A percentile compares a stretch with the other conserved stretches of the same genome.
phyloP scores from a whole-genome alignment of 2,113 vertebrate genomes.

The Limnothrissa miodon region DNA sequence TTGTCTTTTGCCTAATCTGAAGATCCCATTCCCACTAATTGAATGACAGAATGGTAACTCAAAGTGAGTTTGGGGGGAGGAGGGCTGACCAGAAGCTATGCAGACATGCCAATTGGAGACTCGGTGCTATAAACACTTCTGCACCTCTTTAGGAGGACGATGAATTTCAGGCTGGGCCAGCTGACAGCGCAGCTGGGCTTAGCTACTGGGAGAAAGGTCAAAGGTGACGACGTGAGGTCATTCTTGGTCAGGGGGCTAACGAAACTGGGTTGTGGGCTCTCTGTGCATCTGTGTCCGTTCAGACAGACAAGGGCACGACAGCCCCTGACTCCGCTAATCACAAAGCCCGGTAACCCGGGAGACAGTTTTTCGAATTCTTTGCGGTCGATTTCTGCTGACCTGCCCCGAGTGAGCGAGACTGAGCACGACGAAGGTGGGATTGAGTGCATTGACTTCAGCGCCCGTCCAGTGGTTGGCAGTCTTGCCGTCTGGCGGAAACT shows the following conservation, averaged over 20 bases:
- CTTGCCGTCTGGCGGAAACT: neutral
- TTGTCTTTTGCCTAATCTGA: conserved; percentile 14
- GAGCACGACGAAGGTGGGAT: neutral
- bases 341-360: neutral
- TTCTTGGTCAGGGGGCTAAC: neutral
- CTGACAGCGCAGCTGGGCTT: neutral
- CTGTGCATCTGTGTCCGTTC: neutral
- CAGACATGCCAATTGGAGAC: neutral
- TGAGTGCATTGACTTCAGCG: conserved; percentile 4
- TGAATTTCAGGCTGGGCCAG: neutral
- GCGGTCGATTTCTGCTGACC: conserved; percentile 11
- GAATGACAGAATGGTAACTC: neutral
- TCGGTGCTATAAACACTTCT: neutral
- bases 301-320: neutral
- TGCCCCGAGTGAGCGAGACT: neutral
- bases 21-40: conserved; percentile 12
- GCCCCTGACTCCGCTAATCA: conserved; percentile 5
- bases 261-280: neutral
- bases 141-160: neutral
- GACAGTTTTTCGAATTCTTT: neutral
- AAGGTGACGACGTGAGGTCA: neutral
- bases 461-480: neutral
- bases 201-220: neutral
- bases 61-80: neutral
- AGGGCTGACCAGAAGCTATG: neutral